Conservation (phyloP, 2,888 invertebrate genomes). For the Teleiodes luculella region DNA sequence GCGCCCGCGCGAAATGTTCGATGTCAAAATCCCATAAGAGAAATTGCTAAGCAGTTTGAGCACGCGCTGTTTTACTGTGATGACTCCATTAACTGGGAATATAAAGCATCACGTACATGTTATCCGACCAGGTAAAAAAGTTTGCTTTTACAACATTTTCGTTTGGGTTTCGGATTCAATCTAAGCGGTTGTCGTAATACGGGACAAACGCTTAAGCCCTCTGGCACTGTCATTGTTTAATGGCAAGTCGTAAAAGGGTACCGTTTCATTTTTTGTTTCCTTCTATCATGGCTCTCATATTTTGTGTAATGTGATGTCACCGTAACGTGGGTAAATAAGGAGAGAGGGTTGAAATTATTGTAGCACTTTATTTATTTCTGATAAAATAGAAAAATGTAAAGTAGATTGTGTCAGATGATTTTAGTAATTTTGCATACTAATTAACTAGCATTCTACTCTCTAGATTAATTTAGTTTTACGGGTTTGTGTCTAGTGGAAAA, state of each 20-base stretch:
- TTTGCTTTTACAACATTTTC: constrained; percentile 26
- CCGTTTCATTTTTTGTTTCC: constrained; percentile 42
- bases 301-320: constrained; percentile 14
- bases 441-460: no score
- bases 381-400: no score
- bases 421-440: no score
- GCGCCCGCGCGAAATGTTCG: constrained; percentile 10
- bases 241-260: constrained; percentile 48
- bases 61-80: constrained; percentile 17
- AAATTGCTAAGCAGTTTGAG: constrained; percentile 24
- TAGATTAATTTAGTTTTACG: no score
- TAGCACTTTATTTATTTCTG: not conserved
- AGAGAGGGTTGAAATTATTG: not conserved
- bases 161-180: constrained; percentile 23
- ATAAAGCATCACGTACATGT: constrained; percentile 21
- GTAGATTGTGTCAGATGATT: no score
- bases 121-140: constrained; percentile 29
- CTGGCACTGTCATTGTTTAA: constrained; percentile 54
- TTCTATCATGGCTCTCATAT: constrained; percentile 26
- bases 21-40: constrained; percentile 12
- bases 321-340: no score
- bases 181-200: constrained; percentile 31
- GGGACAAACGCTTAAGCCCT: constrained; percentile 27
- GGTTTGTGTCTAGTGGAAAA: no score
- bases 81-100: constrained; percentile 29